A percentile compares a stretch with the other conserved stretches of the same genome.
Evolutionary conservation across 2,888 invertebrate genomes (phyloP).

Genomic region (Synanthedon myopaeformis): DNA sequence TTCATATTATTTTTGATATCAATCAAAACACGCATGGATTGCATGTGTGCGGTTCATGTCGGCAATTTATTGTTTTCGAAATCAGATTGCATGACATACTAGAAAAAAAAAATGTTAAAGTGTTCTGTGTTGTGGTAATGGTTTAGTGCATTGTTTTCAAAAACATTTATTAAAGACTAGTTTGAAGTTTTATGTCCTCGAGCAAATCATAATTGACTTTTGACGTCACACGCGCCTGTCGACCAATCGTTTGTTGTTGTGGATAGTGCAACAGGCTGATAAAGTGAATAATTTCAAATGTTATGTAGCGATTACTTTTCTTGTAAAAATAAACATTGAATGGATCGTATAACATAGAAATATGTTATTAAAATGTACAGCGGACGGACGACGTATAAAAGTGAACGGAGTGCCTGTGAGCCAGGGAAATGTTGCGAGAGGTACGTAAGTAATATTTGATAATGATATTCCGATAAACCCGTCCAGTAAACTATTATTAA

Average conservation of each 20-base stretch:
- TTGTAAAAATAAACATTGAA: conserved; percentile 29
- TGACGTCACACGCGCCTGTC: conserved; percentile 51
- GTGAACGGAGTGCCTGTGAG: conserved; percentile 51
- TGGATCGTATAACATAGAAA: conserved; percentile 43
- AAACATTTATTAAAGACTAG: conserved; percentile 1
- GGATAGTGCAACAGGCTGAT: conserved; percentile 21
- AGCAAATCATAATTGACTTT: conserved; percentile 55
- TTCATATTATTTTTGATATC: background rate
- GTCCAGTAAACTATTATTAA: background rate
- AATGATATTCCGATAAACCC: background rate
- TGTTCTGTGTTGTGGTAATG: conserved; percentile 29
- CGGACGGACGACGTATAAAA: conserved; percentile 64
- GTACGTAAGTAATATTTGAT: conserved; percentile 19
- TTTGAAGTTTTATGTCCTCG: conserved; percentile 13
- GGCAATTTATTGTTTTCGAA: too few species aligned
- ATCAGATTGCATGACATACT: too few species aligned
- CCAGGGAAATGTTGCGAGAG: conserved; percentile 61
- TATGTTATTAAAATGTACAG: conserved; percentile 66
- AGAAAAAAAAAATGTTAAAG: conserved; percentile 1
- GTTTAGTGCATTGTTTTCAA: conserved; percentile 12
- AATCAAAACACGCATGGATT: background rate
- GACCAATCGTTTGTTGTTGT: conserved; percentile 44
- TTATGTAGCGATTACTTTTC: conserved; percentile 25
- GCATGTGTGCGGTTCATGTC: too few species aligned
- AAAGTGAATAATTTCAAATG: conserved; percentile 2